Evolutionary conservation across 2,113 vertebrate genomes (phyloP).

Genomic region (Takifugu bimaculatus): DNA sequence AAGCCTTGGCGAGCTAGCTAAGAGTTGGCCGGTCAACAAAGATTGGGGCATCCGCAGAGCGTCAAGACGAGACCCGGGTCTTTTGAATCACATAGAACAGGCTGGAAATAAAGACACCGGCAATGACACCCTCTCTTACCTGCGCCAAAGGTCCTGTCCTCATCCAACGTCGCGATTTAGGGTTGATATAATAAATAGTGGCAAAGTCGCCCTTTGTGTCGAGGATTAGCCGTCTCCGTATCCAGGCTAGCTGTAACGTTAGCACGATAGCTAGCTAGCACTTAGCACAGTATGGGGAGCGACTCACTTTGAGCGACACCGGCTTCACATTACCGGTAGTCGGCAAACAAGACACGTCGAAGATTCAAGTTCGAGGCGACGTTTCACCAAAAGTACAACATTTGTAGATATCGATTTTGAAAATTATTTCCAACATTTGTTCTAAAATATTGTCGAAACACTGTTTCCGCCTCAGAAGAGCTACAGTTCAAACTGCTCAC

Average conservation of each 20-base stretch:
- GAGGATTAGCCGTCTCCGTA: constrained; percentile 39
- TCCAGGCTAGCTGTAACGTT: constrained; percentile 48
- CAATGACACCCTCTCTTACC: constrained; percentile 55
- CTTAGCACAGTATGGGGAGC: constrained; percentile 52
- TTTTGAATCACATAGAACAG: neutral
- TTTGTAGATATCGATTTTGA: no score
- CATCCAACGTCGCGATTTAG: constrained; percentile 56
- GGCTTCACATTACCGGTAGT: constrained; percentile 40
- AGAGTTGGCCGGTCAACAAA: constrained; percentile 52
- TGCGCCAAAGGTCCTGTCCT: constrained; percentile 48
- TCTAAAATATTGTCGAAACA: constrained; percentile 2
- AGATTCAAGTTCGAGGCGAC: constrained; percentile 7
- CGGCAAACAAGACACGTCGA: neutral
- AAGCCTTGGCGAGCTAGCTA: constrained; percentile 50
- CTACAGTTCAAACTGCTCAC: constrained; percentile 62
- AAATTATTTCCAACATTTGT: neutral
- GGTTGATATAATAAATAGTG: constrained; percentile 13
- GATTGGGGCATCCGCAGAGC: constrained; percentile 7
- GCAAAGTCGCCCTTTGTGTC: constrained; percentile 54
- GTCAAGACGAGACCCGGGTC: constrained; percentile 1
- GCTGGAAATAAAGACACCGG: neutral
- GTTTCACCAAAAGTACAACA: neutral
- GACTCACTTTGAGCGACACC: constrained; percentile 51
- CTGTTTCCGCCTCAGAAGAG: constrained; percentile 62
- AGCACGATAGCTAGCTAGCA: constrained; percentile 58